Evolutionary conservation across 2,888 invertebrate species (phyloP).

Genomic region (Microchrysa polita): DNA sequence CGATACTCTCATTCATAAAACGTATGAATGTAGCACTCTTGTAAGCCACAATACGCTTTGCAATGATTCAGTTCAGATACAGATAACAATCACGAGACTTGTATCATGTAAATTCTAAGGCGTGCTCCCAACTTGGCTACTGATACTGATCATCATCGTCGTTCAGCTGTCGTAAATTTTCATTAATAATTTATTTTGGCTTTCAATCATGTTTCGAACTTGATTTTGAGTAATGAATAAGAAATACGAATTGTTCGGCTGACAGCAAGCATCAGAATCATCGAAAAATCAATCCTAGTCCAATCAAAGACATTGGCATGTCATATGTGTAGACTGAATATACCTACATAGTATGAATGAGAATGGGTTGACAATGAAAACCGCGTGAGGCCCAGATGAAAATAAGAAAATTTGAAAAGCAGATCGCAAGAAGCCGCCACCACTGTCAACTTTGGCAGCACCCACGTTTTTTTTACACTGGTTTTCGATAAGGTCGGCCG

Average conservation of each 20-base stretch:
- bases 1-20: conserved; percentile 31
- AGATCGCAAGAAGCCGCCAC: conserved; percentile 6
- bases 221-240: conserved; percentile 23
- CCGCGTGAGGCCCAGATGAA: neutral
- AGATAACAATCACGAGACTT: conserved; percentile 30
- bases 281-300: neutral
- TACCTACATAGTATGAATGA: neutral
- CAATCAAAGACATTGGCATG: conserved; percentile 4
- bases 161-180: conserved; percentile 34
- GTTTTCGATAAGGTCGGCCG: conserved; percentile 1
- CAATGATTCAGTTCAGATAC: neutral
- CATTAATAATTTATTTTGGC: conserved; percentile 44
- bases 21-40: conserved; percentile 21
- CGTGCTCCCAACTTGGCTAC: conserved; percentile 41
- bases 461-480: conserved; percentile 46
- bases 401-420: conserved; percentile 26
- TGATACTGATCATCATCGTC: conserved; percentile 38
- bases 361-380: conserved; percentile 41
- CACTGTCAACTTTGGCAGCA: conserved; percentile 37
- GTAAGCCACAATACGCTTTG: conserved; percentile 22
- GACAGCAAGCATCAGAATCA: conserved; percentile 3
- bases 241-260: conserved; percentile 25
- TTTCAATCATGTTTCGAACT: conserved; percentile 39
- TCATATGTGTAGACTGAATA: too few relatives aligned
- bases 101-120: conserved; percentile 33